Evolutionary conservation across 2,888 invertebrate species (phyloP).

Genomic region (Sabatieria punctata): DNA sequence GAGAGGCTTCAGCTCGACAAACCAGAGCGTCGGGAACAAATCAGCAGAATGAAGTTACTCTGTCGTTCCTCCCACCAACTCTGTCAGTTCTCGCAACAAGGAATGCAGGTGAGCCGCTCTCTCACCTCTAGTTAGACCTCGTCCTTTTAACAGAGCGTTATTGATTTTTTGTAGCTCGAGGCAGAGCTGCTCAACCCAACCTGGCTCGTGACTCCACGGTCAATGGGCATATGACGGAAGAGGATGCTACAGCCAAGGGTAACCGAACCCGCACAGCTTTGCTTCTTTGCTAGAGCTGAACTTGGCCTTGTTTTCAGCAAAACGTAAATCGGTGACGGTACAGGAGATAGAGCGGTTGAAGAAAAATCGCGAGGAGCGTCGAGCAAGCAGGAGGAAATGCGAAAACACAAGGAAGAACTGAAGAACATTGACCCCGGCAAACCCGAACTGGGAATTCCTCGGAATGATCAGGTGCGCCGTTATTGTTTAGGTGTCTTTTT

Average conservation of each 20-base stretch:
- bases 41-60: not conserved
- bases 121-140: too few species aligned
- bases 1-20: constrained; percentile 6
- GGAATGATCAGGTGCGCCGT: constrained; percentile 63
- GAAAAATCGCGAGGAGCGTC: constrained; percentile 82
- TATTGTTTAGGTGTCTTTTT: too few species aligned
- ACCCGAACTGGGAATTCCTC: constrained; percentile 94
- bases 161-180: too few species aligned
- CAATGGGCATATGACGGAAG: too few species aligned
- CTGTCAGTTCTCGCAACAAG: not conserved
- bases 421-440: constrained; percentile 87
- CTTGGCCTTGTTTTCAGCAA: constrained; percentile 4
- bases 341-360: constrained; percentile 76
- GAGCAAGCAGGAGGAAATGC: constrained; percentile 79
- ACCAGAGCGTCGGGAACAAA: constrained; percentile 11
- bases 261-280: not conserved
- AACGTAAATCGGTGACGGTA: constrained; percentile 23
- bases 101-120: not conserved
- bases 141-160: too few species aligned
- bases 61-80: not conserved
- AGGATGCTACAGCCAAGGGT: too few species aligned
- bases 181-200: too few species aligned
- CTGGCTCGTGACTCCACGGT: too few species aligned
- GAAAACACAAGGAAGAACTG: constrained; percentile 76
- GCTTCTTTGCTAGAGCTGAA: not conserved